These are phyloP conservation scores for Drosophila biarmipes DNA, from an alignment of 1,140 invertebrate species.

Conservation along the genomic window DNA sequence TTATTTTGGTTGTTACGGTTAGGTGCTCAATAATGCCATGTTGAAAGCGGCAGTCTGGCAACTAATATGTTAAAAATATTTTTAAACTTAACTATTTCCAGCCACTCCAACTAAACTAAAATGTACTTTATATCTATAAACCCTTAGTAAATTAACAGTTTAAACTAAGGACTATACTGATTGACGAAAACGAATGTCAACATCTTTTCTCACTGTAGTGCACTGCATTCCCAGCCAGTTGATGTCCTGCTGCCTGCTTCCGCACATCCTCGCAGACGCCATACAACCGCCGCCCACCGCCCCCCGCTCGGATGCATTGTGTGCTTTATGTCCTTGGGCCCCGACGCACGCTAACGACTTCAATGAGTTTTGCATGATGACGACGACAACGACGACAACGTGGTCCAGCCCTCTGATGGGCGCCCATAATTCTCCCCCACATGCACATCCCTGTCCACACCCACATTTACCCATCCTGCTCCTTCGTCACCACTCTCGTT, in stretches of 20 bases:
- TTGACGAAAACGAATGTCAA: too few relatives aligned
- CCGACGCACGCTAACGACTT: slow-evolving; percentile 74
- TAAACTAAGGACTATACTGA: background rate
- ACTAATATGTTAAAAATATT: too few relatives aligned
- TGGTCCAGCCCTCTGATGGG: slow-evolving; percentile 38
- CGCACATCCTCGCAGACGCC: background rate
- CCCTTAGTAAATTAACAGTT: too few relatives aligned
- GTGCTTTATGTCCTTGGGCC: slow-evolving; percentile 69
- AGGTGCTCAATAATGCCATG: too few relatives aligned
- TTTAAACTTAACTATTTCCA: too few relatives aligned
- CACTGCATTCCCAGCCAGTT: slow-evolving; percentile 26
- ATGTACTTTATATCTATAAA: background rate
- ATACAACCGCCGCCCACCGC: background rate
- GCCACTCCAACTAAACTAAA: background rate
- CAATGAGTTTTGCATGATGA: slow-evolving; percentile 80
- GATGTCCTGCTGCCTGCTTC: slow-evolving; percentile 19
- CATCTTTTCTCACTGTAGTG: slow-evolving; percentile 27
- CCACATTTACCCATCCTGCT: background rate
- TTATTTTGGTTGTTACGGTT: too few relatives aligned
- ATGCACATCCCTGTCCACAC: background rate
- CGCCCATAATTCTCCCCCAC: slow-evolving; percentile 37
- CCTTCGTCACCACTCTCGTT: slow-evolving; percentile 41
- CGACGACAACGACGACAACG: slow-evolving; percentile 51
- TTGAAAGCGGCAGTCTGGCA: too few relatives aligned
- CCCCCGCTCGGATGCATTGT: slow-evolving; percentile 53